A percentile compares a stretch with the other conserved stretches of the same genome.
phyloP scores from a whole-genome alignment of 2,113 vertebrate genomes.

The Oplegnathus fasciatus region DNA sequence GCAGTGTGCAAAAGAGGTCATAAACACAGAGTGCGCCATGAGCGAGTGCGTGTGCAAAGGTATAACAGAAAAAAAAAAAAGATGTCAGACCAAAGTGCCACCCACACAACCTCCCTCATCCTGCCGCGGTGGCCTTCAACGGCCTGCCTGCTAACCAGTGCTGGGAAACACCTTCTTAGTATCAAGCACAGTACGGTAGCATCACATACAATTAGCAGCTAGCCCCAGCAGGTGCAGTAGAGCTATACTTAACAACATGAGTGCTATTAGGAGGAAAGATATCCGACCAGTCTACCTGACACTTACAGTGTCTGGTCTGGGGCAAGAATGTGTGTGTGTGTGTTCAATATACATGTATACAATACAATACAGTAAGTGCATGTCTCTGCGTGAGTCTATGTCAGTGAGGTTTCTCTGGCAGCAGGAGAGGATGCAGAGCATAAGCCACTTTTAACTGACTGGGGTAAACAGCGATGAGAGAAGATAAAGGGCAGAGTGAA shows the following conservation, averaged over 20 bases:
- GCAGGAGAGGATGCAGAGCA: conserved; percentile 85
- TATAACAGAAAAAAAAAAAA: conserved; percentile 45
- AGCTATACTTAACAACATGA: conserved; percentile 43
- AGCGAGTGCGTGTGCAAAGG: conserved; percentile 30
- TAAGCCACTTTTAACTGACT: conserved; percentile 91
- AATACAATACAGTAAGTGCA: conserved; percentile 57
- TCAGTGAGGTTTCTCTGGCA: conserved; percentile 86
- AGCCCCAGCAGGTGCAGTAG: conserved; percentile 23
- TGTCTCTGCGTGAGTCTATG: conserved; percentile 30
- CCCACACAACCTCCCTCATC: conserved; percentile 61
- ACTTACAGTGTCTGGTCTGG: conserved; percentile 39
- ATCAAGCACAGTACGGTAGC: conserved; percentile 24
- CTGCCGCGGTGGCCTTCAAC: conserved; percentile 56
- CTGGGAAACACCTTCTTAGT: conserved; percentile 60
- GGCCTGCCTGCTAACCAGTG: conserved; percentile 47
- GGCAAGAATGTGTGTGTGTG: conserved; percentile 11
- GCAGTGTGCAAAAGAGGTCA: conserved; percentile 53
- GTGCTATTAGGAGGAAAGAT: conserved; percentile 21
- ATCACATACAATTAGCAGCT: conserved; percentile 44
- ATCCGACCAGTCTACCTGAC: conserved; percentile 55
- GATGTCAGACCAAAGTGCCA: conserved; percentile 63
- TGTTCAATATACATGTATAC: background rate
- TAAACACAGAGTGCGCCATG: conserved; percentile 7
- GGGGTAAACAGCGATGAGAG: conserved; percentile 88
- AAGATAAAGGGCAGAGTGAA: conserved; percentile 88